phyloP scores from a whole-genome alignment of 1,140 invertebrate species.

The Apis laboriosa region DNA sequence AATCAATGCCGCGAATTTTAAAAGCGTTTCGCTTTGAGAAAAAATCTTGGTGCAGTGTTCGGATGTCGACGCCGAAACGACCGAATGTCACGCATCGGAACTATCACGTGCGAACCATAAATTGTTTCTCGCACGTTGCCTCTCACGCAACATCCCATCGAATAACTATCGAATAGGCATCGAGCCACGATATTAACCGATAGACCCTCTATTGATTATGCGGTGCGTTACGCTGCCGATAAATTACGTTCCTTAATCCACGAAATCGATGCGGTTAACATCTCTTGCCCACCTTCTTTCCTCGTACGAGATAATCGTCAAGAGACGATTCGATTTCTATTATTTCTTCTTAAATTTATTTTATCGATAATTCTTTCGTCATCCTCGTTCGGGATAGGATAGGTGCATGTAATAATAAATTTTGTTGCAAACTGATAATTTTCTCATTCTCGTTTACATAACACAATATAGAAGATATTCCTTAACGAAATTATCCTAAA shows the following conservation, averaged over 20 bases:
- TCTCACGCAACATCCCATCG: constrained; percentile 41
- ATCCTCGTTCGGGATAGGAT: no score
- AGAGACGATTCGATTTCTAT: background rate
- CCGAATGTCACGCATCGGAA: constrained; percentile 34
- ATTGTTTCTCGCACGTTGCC: constrained; percentile 43
- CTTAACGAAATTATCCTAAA: no score
- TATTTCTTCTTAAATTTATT: no score
- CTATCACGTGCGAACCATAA: constrained; percentile 37
- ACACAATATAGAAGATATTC: no score
- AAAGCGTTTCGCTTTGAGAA: background rate
- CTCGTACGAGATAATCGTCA: background rate
- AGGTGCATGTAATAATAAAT: no score
- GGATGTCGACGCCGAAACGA: background rate
- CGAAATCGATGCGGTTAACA: no score
- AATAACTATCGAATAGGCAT: background rate
- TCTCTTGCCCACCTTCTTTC: background rate
- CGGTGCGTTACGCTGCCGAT: constrained; percentile 16
- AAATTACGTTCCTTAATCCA: constrained; percentile 41
- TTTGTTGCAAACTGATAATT: no score
- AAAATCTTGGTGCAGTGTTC: background rate
- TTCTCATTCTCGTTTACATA: no score
- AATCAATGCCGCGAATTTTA: background rate
- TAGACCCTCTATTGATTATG: constrained; percentile 20
- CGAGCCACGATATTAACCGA: constrained; percentile 24
- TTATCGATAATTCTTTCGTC: no score